These are phyloP conservation scores for Enteromius paludinosus DNA, from an alignment of 2,797 vertebrate species.

Conservation along the genomic window DNA sequence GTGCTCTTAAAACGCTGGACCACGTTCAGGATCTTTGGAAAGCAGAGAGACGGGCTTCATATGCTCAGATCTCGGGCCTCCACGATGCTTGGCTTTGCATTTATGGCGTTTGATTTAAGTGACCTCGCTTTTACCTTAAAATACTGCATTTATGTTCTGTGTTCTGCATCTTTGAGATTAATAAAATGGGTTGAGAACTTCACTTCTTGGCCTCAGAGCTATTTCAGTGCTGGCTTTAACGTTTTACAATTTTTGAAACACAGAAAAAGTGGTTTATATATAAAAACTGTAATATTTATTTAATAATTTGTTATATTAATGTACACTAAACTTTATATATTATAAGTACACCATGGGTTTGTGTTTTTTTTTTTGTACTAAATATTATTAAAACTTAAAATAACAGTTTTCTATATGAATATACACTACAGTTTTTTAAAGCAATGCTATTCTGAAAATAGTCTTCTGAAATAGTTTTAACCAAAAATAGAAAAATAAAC, in stretches of 20 bases:
- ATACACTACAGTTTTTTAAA: too few species aligned
- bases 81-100: slow-evolving; percentile 11
- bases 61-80: slow-evolving; percentile 3
- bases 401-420: too few species aligned
- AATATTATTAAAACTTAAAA: background rate
- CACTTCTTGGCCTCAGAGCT: background rate
- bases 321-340: too few species aligned
- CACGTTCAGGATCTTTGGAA: slow-evolving; percentile 29
- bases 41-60: slow-evolving; percentile 23
- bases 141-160: background rate
- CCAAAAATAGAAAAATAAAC: too few species aligned
- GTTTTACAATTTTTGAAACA: background rate
- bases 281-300: background rate
- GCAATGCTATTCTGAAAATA: too few species aligned
- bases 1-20: slow-evolving; percentile 55
- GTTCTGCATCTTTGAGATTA: background rate
- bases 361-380: background rate
- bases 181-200: background rate
- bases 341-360: too few species aligned
- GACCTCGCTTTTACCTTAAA: background rate
- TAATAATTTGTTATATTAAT: background rate
- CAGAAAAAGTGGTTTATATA: background rate
- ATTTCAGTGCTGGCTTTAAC: background rate
- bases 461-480: too few species aligned
- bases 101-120: slow-evolving; percentile 18